phyloP scores from a whole-genome alignment of 2,888 invertebrate genomes.

The Amiota communis region DNA sequence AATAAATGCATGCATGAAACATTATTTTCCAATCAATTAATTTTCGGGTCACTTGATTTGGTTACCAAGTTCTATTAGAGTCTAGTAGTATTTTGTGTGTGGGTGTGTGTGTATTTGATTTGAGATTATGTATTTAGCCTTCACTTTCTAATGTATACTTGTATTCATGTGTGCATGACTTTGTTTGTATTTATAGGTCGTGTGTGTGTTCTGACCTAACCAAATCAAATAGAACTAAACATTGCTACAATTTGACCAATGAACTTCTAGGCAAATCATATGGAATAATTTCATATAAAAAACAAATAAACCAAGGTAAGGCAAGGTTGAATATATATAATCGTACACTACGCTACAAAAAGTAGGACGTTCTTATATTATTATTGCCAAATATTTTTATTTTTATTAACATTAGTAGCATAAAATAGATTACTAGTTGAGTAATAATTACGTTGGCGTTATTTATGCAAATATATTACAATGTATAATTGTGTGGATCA shows the following conservation, averaged over 20 bases:
- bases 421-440: too few species aligned
- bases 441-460: too few species aligned
- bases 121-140: too few species aligned
- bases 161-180: not conserved
- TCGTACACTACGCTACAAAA: too few species aligned
- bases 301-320: slow-evolving; percentile 28
- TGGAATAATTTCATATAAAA: slow-evolving; percentile 59
- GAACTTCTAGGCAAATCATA: slow-evolving; percentile 61
- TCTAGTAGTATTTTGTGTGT: not conserved
- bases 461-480: too few species aligned
- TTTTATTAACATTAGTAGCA: too few species aligned
- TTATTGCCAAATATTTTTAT: too few species aligned
- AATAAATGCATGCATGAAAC: slow-evolving; percentile 65
- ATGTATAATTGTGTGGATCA: too few species aligned
- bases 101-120: not conserved
- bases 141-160: too few species aligned
- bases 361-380: too few species aligned
- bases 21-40: slow-evolving; percentile 68
- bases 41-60: slow-evolving; percentile 66
- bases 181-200: too few species aligned
- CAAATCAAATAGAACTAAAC: not conserved
- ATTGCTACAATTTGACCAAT: slow-evolving; percentile 53
- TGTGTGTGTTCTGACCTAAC: slow-evolving; percentile 42
- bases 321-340: too few species aligned
- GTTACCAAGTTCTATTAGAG: slow-evolving; percentile 48